These are phyloP conservation scores for Oriolus oriolus DNA, from an alignment of 2,113 vertebrate genomes.

Conservation along the genomic window DNA sequence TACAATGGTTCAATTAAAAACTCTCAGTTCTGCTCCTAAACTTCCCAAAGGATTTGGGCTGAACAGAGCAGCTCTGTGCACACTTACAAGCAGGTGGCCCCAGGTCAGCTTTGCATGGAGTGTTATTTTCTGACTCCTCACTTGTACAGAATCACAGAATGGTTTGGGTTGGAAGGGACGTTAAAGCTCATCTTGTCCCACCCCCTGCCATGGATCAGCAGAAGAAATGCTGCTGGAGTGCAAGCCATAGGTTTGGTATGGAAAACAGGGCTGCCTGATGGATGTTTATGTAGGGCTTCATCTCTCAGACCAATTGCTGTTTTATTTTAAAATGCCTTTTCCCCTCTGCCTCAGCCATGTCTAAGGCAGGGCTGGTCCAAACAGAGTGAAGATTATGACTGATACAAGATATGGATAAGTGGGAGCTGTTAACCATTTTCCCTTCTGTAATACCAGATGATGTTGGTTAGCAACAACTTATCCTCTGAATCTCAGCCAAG, in stretches of 20 bases:
- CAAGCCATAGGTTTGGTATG: neutral
- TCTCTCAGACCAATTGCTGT: neutral
- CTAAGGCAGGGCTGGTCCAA: neutral
- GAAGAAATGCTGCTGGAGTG: neutral
- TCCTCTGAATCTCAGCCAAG: constrained; percentile 44
- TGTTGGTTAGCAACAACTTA: constrained; percentile 51
- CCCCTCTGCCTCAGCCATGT: neutral
- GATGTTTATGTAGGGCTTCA: neutral
- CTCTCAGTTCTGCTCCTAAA: neutral
- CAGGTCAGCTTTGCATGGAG: neutral
- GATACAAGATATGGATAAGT: neutral
- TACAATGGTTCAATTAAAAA: neutral
- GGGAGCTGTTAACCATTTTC: constrained; percentile 9
- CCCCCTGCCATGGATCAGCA: neutral
- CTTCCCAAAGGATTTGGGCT: neutral
- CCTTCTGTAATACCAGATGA: constrained; percentile 40
- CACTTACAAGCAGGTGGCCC: neutral
- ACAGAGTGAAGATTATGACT: neutral
- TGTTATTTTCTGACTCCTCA: neutral
- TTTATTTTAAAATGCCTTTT: neutral
- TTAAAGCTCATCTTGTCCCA: neutral
- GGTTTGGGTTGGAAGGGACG: neutral
- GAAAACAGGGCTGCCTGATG: neutral
- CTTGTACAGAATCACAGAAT: neutral
- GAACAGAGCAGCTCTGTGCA: neutral